Conservation (phyloP, 2,888 invertebrate genomes). For the Dicyrtoma fusca region DNA sequence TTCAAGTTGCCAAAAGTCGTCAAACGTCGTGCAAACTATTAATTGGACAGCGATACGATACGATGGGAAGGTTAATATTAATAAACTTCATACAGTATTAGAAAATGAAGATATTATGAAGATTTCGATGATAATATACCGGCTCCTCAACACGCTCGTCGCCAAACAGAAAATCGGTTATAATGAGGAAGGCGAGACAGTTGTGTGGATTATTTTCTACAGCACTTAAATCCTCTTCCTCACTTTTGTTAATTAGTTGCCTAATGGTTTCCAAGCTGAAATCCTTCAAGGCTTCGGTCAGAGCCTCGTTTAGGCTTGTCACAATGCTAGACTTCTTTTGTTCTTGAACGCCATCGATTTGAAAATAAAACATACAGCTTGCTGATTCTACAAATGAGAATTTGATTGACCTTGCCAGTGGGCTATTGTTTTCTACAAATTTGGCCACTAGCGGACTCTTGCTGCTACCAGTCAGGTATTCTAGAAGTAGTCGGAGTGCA, state of each 20-base stretch:
- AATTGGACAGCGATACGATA: too few species aligned
- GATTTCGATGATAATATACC: too few species aligned
- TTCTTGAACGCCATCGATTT: neutral
- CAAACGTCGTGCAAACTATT: neutral
- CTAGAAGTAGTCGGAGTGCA: neutral
- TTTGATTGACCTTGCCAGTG: neutral
- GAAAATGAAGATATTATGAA: too few species aligned
- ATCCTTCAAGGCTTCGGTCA: neutral
- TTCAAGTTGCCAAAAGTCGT: neutral
- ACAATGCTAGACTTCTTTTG: neutral
- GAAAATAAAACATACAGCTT: neutral
- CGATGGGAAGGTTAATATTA: too few species aligned
- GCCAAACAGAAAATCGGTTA: neutral
- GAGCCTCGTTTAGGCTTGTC: neutral
- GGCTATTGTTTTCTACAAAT: neutral
- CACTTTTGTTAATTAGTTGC: neutral
- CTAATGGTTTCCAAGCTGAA: neutral
- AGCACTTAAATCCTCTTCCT: conserved; percentile 7
- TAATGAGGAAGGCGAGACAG: neutral
- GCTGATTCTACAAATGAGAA: neutral
- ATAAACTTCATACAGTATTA: too few species aligned
- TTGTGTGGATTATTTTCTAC: conserved; percentile 1
- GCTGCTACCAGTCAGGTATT: neutral
- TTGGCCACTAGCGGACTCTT: neutral
- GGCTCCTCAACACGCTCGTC: neutral